These are phyloP conservation scores for Caiman crocodilus DNA, from an alignment of 2,797 vertebrate species.

Conservation along the genomic window DNA sequence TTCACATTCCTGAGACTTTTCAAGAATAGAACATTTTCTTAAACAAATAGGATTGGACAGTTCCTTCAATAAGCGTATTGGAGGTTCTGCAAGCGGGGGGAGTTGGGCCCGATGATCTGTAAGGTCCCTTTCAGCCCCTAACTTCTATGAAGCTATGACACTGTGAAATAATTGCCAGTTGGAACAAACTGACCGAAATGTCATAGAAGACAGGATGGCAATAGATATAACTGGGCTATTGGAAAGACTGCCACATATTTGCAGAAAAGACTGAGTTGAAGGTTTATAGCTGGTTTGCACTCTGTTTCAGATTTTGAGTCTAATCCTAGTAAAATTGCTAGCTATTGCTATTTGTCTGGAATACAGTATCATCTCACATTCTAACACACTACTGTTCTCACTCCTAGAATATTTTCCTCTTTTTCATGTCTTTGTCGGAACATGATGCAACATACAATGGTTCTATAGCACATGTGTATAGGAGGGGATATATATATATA, in stretches of 20 bases:
- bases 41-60: not conserved
- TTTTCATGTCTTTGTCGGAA: not conserved
- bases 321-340: not conserved
- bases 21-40: not conserved
- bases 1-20: not conserved
- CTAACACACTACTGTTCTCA: rapidly evolving
- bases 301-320: not conserved
- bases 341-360: not conserved
- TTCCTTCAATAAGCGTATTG: not conserved
- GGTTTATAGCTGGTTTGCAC: rapidly evolving
- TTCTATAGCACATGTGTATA: not conserved
- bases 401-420: not conserved
- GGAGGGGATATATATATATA: not conserved
- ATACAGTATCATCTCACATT: rapidly evolving
- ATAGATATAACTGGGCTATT: not conserved
- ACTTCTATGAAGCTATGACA: no score
- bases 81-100: not conserved
- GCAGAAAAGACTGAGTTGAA: not conserved
- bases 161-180: not conserved
- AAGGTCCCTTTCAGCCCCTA: no score
- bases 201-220: not conserved
- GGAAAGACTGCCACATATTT: not conserved
- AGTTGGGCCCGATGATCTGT: not conserved
- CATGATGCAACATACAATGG: rapidly evolving
- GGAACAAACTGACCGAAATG: not conserved